Evolutionary conservation across 92 coral and sea anemone species (phyloP), one percentile per base, ranked within the genome.

Genomic region (Muricea muricata): DNA sequence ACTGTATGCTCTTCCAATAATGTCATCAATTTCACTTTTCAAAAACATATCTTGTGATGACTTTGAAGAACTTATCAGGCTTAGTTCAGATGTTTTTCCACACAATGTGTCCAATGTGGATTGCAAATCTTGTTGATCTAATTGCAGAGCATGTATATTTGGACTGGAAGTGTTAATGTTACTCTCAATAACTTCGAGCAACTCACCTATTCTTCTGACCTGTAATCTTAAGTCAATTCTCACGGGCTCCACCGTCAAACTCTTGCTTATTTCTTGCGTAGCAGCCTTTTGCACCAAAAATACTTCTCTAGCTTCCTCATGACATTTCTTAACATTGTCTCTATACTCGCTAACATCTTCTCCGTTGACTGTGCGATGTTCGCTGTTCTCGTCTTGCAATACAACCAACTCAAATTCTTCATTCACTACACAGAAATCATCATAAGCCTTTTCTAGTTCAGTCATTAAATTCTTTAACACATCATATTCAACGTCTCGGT

Each of bases 361-460:
- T 26, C 86, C 83, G 75, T 90, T 90, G 10, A 87, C 93, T 6
- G 78, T 80, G 46, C 86, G 40, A 48, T 77, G 93, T n/a, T 87
- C 89, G 8, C 26, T 52, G 75, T 81, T 78, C 54, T 83, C 91
- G 60, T 87, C 84, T 17, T 52, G 3, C 8, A 17, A 52, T 10
- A 52, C 60, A 10, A 52, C 24, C 2, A 6, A 10, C 20, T 80
- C 81, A 6, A 46, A 75, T 31, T 87, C 94, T 81, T 90, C 91
- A 83, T 83, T 75, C 13, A 65, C 58, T 1, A 76, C 77, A 70
- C 91, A 90, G 52, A 87, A 90, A 71, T 83, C 71, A 79, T 87
- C 87, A 35, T 70, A 87, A 7, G 48, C 68, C 28, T 80, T 73
- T 48, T 90, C 89, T 0, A 90, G 84, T 57, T 90, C 89, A 1